Evolutionary conservation across 1,140 invertebrate genomes (phyloP).

Genomic region (Drosophila lacertosa): DNA sequence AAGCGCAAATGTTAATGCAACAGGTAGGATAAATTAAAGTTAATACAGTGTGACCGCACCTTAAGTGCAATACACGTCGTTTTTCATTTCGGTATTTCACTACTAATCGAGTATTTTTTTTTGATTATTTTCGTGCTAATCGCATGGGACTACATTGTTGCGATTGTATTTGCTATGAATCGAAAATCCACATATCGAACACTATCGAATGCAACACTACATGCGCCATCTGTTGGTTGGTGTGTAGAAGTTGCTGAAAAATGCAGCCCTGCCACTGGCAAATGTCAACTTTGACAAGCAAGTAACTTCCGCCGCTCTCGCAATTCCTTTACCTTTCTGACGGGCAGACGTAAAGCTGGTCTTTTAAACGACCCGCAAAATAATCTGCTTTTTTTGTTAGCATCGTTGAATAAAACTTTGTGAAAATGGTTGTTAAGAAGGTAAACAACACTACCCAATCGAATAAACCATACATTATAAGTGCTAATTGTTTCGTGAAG

Average conservation of each 20-base stretch:
- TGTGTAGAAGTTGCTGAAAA: conserved; percentile 4
- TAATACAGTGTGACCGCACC: conserved; percentile 25
- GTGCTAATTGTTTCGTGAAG: conserved; percentile 1
- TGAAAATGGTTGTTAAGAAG: conserved; percentile 84
- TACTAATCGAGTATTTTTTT: not conserved
- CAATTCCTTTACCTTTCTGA: conserved; percentile 83
- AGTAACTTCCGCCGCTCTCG: conserved; percentile 67
- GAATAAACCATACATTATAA: conserved; percentile 33
- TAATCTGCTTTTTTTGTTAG: conserved; percentile 76
- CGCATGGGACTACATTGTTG: not conserved
- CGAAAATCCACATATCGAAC: conserved; percentile 23
- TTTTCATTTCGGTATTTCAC: not conserved
- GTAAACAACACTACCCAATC: conserved; percentile 56
- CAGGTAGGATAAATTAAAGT: conserved; percentile 47
- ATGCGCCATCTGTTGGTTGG: conserved; percentile 18
- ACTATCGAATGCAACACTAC: conserved; percentile 13
- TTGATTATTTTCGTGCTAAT: not conserved
- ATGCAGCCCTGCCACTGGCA: conserved; percentile 33
- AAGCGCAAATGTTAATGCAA: conserved; percentile 52
- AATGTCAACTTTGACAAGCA: conserved; percentile 61
- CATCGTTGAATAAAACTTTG: conserved; percentile 72
- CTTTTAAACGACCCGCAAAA: conserved; percentile 64
- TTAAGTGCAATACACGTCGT: not conserved
- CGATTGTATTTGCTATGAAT: not conserved
- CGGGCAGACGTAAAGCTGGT: conserved; percentile 81